These are phyloP conservation scores for Brachionus koreanus DNA, from an alignment of 1,140 invertebrate species.

Conservation along the genomic window DNA sequence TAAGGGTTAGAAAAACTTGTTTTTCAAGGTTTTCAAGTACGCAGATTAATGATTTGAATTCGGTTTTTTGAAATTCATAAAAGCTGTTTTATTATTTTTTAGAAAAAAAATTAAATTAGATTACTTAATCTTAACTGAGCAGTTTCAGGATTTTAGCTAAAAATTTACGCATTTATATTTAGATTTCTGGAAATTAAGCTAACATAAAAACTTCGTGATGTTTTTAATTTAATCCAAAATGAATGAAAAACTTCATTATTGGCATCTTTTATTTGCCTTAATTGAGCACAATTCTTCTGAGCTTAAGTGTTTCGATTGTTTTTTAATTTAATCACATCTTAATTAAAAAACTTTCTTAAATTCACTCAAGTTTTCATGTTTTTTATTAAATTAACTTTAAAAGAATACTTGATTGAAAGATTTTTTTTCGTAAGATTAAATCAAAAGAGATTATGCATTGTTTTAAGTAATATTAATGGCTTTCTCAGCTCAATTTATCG, in stretches of 20 bases:
- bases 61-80: no score
- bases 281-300: not conserved
- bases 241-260: not conserved
- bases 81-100: no score
- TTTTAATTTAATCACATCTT: not conserved
- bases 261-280: not conserved
- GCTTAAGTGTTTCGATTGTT: slow-evolving; percentile 6
- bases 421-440: not conserved
- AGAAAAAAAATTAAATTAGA: not conserved
- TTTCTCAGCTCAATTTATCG: not conserved
- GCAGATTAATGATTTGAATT: no score
- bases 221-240: slow-evolving; percentile 11
- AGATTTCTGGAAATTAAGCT: not conserved
- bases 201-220: not conserved
- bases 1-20: no score
- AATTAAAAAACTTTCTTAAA: not conserved
- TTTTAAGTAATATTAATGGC: not conserved
- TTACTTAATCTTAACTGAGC: not conserved
- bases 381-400: not conserved
- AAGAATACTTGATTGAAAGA: not conserved
- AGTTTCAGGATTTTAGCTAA: not conserved
- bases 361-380: not conserved
- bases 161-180: not conserved
- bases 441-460: not conserved
- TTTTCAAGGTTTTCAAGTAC: no score